Base-by-base conservation (phyloP, 2,113 vertebrate species). In the Phalacrocorax brasilianus region DNA sequence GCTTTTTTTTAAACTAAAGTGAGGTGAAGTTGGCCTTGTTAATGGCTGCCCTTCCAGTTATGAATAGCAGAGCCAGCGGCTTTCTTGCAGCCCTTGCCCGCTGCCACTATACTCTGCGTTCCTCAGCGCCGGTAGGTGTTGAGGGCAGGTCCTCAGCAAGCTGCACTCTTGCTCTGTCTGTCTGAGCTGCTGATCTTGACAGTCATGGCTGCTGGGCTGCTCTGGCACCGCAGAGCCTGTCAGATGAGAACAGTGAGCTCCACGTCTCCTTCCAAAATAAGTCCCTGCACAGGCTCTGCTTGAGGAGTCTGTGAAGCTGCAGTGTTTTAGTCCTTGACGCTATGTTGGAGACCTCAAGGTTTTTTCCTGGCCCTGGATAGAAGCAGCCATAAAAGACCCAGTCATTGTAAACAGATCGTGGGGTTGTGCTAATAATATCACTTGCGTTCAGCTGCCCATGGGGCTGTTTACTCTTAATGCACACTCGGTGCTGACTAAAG, bases 401-500 rank as follows among this genome's bases (percentile, higher is more conserved):
- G 71, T 80, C 62, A 17, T 2, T 55, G 72, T 93, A 62, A 94
- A 28, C 16, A 20, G 88, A 44, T 83, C 24, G 1, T 10, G 91
- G 38, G 22, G 20, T 35, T 6, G 4, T 61, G 72, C 42, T 91
- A 19, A 42, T 56, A 7, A 38, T 62, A 52, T 6, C 7, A 0
- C 26, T 50, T 2, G 9, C 3, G 3, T 30, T 76, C 58, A 30
- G 71, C 91, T 77, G 67, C 59, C 67, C 8, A 0, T 11, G 23
- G 86, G 79, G 14, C 71, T 38, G 3, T 42, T 79, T 6, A 4
- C 18, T 40, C 61, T 55, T 32, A 6, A 5, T n/a, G 53, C 63
- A 35, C 27, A 44, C 72, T 35, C 19, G 44, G n/a, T 85, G 85
- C 93, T 96, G 91, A 76, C 70, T 68, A 14, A 85, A 95, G 95